Conservation (phyloP, 1,140 invertebrate genomes). For the Halesus radiatus region DNA sequence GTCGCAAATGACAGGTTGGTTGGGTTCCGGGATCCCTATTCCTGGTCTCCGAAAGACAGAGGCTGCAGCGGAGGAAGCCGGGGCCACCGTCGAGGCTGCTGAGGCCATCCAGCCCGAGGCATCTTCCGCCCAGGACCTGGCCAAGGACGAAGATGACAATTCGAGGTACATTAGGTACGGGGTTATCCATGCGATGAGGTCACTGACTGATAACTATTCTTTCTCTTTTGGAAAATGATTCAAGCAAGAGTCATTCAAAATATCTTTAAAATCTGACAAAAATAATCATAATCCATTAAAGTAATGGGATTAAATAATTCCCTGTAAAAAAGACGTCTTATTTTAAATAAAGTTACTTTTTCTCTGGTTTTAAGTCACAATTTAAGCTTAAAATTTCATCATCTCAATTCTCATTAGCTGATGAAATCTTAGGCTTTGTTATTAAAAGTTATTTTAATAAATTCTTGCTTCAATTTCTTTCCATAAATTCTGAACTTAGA, state of each 20-base stretch:
- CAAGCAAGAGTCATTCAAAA: too few species aligned
- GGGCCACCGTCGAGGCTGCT: slow-evolving; percentile 62
- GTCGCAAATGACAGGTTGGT: slow-evolving; percentile 84
- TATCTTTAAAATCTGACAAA: too few species aligned
- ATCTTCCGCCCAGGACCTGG: slow-evolving; percentile 67
- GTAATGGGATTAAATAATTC: too few species aligned
- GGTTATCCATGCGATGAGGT: slow-evolving; percentile 60
- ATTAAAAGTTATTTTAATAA: too few species aligned
- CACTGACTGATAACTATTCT: slow-evolving; percentile 36
- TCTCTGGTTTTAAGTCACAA: too few species aligned
- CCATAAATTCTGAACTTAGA: slow-evolving; percentile 23
- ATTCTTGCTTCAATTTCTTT: neutral
- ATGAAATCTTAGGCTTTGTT: too few species aligned
- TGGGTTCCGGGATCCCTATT: slow-evolving; percentile 79
- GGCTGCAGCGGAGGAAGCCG: slow-evolving; percentile 62
- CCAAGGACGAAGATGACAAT: slow-evolving; percentile 86
- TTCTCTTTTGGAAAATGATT: neutral
- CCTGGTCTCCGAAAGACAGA: slow-evolving; percentile 76
- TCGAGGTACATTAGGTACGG: slow-evolving; percentile 82
- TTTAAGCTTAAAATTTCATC: too few species aligned
- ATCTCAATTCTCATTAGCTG: too few species aligned
- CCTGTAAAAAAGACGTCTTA: too few species aligned
- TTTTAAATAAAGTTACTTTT: too few species aligned
- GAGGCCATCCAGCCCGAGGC: slow-evolving; percentile 66
- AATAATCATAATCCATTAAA: too few species aligned